Evolutionary conservation across 1,140 invertebrate species (phyloP), one percentile per base, ranked within the genome.

Genomic region (Proctacanthus coquilletti): DNA sequence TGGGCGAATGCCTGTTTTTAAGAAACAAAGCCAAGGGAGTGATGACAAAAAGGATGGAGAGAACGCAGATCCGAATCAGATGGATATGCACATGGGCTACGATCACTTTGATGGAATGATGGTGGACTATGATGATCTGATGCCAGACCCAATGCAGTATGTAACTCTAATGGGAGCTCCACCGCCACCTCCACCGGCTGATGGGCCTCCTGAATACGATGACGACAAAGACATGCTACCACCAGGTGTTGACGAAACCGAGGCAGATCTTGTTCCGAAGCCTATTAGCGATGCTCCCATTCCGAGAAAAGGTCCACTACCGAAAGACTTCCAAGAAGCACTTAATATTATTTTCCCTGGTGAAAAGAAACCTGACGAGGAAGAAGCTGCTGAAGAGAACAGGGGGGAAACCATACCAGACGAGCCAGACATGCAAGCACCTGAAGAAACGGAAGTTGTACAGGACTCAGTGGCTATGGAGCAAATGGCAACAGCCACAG

Each of bases 341-440:
- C 56, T 80, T 3, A 71, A 79, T 46, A 78, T 80, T 5, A 77
- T 80, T 38, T 80, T 79, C 42, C 76, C 76, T 1, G 46, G 44
- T 10, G 42, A 44, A 31, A 47, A 52, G 35, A 53, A 54, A 19
- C 43, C 38, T 18, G 27, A 39, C 3, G 33, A 38, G 2, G 41
- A 43, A 1, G 48, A 52, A 9, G 42, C 25, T 13, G 11, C 31
- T 6, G 40, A 39, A 27, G 41, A 45, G 8, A 42, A 20, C 15
- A 44, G n/a, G 31, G 15, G 2, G n/a, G 39, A 44, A 41, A 44
- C 43, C 6, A 44, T 44, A 17, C 21, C 27, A 3, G 43, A 44
- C 6, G 40, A 45, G 27, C 32, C 43, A 15, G 30, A 36, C 3
- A 43, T 43, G 36, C 38, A 45, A 19, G n/a, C 23, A 17, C 21